Base-by-base conservation (phyloP, 2,888 invertebrate species). In the Bruchidius siliquastri region DNA sequence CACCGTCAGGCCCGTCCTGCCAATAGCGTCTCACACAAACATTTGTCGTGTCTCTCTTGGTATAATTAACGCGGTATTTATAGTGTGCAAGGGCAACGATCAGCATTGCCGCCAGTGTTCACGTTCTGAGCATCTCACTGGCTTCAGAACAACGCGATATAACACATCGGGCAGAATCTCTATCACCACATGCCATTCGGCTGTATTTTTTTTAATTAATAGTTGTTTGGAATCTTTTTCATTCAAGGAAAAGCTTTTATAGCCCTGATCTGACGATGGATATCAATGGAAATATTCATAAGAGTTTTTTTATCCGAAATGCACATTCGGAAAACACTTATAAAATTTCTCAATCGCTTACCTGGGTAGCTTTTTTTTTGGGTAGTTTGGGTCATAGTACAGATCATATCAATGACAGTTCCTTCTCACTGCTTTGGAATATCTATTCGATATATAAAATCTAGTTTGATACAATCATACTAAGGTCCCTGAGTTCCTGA, bases 11-110 rank as follows among this genome's bases (percentile, higher is more conserved):
- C 78, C 79, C 79, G 49, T 8, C 81, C 84, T 85, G 86, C 86
- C 86, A 85, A 85, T 85, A 85, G 82, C 83, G 82, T 84, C 84
- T 84, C 82, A 80, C 80, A 80, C 83, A 82, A 82, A 82, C 84
- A 84, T 83, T 83, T 84, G 83, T 84, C 84, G 83, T 84, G 83
- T 82, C 82, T 82, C 80, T 79, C 70, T 26, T 70, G 77, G 84
- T 86, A 86, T 86, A 86, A 86, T 86, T 86, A 86, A 85, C 84
- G 81, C 79, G 83, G 82, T 86, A 86, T 86, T 86, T 86, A 86
- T 86, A 86, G 85, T 84, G 85, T 84, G 82, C 84, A 85, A 84
- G 86, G 85, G 84, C 85, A 86, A 85, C 83, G 85, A 83, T 83
- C 84, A 83, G 26, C 49, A 69, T 69, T 26, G 69, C 22, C 21